Percentiles rank a stretch among this genome's conserved stretches.
Evolutionary conservation across 2,888 invertebrate species (phyloP).

Genomic region (Eilema sororculum): DNA sequence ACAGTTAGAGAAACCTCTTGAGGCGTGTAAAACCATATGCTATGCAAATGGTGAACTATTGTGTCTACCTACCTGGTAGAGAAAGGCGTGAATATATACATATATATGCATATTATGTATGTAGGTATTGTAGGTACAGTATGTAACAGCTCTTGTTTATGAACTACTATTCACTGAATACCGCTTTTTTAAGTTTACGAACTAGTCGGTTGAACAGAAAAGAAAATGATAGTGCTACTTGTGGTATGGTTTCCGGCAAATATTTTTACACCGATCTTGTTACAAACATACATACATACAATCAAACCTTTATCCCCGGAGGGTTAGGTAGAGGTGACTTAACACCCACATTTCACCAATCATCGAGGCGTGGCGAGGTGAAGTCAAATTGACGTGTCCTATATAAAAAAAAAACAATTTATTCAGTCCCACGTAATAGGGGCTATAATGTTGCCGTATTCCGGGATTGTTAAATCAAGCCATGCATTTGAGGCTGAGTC

Average conservation of each 20-base stretch:
- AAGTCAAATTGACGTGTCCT: no score
- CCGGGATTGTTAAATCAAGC: no score
- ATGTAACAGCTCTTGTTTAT: conserved; percentile 1
- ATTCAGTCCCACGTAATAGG: no score
- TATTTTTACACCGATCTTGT: no score
- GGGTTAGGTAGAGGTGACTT: no score
- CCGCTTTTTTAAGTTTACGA: conserved; percentile 16
- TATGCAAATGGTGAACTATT: conserved; percentile 2
- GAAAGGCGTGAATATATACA: neutral
- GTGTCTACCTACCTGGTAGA: neutral
- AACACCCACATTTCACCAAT: no score
- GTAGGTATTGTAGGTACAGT: neutral
- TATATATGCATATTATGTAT: neutral
- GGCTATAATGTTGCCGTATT: no score
- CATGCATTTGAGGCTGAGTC: no score
- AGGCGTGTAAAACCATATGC: neutral
- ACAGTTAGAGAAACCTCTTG: neutral
- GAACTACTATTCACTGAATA: conserved; percentile 1
- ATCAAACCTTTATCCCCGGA: no score
- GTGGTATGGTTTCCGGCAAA: neutral
- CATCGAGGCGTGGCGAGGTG: no score
- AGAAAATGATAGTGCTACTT: conserved; percentile 14
- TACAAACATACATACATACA: no score
- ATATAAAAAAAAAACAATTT: no score
- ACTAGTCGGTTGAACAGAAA: conserved; percentile 37